A percentile compares a stretch with the other conserved stretches of the same genome.
These are phyloP conservation scores for Pteronotus mesoamericanus DNA, from an alignment of 2,797 vertebrate genomes.

Conservation along the genomic window DNA sequence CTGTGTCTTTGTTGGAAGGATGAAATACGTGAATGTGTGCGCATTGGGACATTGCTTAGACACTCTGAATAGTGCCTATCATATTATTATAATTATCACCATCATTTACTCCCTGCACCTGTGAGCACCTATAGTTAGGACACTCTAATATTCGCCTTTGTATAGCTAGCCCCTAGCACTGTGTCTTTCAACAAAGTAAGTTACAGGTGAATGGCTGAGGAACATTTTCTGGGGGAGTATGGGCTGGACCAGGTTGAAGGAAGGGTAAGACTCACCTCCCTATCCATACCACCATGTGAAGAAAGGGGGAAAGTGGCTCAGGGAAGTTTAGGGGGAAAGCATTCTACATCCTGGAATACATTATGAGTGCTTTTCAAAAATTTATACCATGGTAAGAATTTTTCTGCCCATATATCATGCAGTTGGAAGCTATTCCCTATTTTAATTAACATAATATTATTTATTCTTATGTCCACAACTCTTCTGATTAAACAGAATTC, in stretches of 20 bases:
- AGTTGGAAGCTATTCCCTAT: neutral
- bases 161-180: neutral
- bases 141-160: neutral
- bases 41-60: neutral
- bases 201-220: neutral
- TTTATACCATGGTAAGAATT: neutral
- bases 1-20: neutral
- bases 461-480: slow-evolving; percentile 29
- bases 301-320: neutral
- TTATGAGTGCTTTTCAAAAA: neutral
- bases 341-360: neutral
- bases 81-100: neutral
- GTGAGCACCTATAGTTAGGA: neutral
- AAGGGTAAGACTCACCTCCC: neutral
- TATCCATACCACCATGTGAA: neutral
- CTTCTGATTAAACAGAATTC: slow-evolving; percentile 49
- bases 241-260: neutral
- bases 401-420: neutral
- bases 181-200: neutral
- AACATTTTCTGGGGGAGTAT: neutral
- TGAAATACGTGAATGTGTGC: neutral
- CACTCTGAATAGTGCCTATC: neutral
- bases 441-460: slow-evolving; percentile 33
- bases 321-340: neutral
- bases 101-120: neutral